Base-by-base conservation (phyloP, 2,113 vertebrate species). In the Siniperca knerii region DNA sequence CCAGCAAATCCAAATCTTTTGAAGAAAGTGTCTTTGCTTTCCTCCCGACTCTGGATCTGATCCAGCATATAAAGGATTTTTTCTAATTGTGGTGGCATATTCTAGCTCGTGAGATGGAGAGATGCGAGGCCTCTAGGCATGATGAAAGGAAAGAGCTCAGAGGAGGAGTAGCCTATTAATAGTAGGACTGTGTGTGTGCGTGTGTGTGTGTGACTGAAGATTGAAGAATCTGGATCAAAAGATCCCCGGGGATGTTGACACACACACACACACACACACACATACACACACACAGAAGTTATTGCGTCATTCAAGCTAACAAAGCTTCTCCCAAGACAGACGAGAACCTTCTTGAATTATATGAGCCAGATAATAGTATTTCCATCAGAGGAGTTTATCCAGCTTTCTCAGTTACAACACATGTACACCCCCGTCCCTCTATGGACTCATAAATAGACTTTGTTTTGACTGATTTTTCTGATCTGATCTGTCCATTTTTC, bases 211-310 rank as follows among this genome's bases (percentile, higher is more conserved):
- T 35, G 50, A n/a, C 5, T 78, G 50, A 73, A 73, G 85, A 75
- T 79, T 81, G 71, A 82, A 89, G 79, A 82, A 91, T 90, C 75
- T 91, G 88, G 86, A 92, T 91, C 92, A 91, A 82, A 88, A 84
- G 62, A 65, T 87, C 78, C 87, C 82, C 1, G 2, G 81, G 65
- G 89, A 90, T 61, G 67, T 66, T 79, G 23, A 80, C 70, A 75
- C 68, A 69, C 21, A 33, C 76, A 55, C 35, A 71, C 65, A 58
- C 37, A 44, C 76, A 52, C 9, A 25, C 35, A 79, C 21, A 33
- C 76, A 55, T 29, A 71, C 65, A 58, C 37, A 44, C 72, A 55
- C 50, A 55, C 68, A 58, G n/a, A 69, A 21, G 23, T 35, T 6
- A 40, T 75, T 83, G 66, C 81, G 3, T 89, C 82, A 87, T 76